phyloP scores from a whole-genome alignment of 2,888 invertebrate genomes.

The Pyrocoelia pectoralis region DNA sequence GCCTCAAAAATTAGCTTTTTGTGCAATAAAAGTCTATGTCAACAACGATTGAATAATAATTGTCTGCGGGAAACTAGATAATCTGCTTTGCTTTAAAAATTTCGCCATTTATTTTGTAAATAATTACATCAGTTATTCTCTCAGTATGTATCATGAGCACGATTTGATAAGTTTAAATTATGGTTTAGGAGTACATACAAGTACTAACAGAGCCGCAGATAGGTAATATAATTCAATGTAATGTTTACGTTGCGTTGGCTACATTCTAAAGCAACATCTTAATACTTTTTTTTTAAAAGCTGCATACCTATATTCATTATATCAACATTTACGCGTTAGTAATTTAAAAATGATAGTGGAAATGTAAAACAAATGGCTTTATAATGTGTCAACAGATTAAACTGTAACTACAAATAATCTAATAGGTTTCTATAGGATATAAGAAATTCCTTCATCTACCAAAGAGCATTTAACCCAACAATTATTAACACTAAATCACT shows the following conservation, averaged over 20 bases:
- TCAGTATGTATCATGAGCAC: no score
- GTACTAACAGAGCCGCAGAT: no score
- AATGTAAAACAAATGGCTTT: conserved; percentile 18
- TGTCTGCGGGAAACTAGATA: no score
- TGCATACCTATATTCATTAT: not conserved
- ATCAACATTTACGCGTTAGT: conserved; percentile 1
- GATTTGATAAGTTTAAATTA: no score
- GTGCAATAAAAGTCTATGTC: no score
- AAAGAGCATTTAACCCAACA: conserved; percentile 49
- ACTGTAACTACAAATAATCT: conserved; percentile 11
- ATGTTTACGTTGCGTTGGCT: not conserved
- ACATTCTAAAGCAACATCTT: not conserved
- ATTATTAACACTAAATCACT: conserved; percentile 57
- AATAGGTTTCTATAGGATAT: conserved; percentile 29
- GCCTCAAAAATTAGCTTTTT: no score
- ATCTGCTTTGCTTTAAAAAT: no score
- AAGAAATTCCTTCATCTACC: conserved; percentile 36
- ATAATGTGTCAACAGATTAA: conserved; percentile 19
- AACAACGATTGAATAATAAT: no score
- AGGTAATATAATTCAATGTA: not conserved
- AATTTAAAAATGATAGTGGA: not conserved
- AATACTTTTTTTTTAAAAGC: not conserved
- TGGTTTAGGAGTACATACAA: no score
- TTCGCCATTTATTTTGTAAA: no score
- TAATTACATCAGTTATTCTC: no score